These are phyloP conservation scores for Bovichtus variegatus DNA, from an alignment of 2,797 vertebrate genomes.

Conservation along the genomic window DNA sequence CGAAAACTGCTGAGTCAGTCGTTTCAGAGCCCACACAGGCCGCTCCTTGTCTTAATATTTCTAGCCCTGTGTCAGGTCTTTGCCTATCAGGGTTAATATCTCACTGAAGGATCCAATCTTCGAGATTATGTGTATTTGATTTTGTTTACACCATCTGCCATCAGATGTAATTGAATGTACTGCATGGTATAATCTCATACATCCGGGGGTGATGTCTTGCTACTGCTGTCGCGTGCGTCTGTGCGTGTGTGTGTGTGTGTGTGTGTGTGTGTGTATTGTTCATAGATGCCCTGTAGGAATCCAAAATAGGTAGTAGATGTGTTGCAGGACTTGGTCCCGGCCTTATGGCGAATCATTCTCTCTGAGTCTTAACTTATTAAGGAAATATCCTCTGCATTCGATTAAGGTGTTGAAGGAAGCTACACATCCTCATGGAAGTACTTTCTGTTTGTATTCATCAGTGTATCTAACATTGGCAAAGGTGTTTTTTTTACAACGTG, in stretches of 20 bases:
- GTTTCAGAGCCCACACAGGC: constrained; percentile 51
- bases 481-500: too few relatives aligned
- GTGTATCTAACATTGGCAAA: not conserved
- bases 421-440: not conserved
- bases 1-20: constrained; percentile 71
- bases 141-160: constrained; percentile 83
- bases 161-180: constrained; percentile 81
- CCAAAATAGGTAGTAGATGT: constrained; percentile 44
- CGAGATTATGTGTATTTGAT: constrained; percentile 77
- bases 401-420: constrained; percentile 18
- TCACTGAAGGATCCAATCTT: constrained; percentile 72
- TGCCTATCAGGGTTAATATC: constrained; percentile 76
- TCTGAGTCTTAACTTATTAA: constrained; percentile 27
- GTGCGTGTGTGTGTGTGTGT: constrained; percentile 13
- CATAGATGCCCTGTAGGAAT: constrained; percentile 35
- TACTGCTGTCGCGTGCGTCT: constrained; percentile 17
- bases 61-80: constrained; percentile 75
- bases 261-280: constrained; percentile 18
- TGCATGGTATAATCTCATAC: constrained; percentile 79
- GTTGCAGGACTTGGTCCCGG: constrained; percentile 44
- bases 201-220: constrained; percentile 56
- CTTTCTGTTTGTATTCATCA: not conserved
- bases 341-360: constrained; percentile 30
- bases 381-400: constrained; percentile 22
- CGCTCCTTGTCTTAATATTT: constrained; percentile 66